A percentile compares a stretch with the other conserved stretches of the same genome.
phyloP scores from a whole-genome alignment of 2,888 invertebrate genomes.

The Acleris emargana region DNA sequence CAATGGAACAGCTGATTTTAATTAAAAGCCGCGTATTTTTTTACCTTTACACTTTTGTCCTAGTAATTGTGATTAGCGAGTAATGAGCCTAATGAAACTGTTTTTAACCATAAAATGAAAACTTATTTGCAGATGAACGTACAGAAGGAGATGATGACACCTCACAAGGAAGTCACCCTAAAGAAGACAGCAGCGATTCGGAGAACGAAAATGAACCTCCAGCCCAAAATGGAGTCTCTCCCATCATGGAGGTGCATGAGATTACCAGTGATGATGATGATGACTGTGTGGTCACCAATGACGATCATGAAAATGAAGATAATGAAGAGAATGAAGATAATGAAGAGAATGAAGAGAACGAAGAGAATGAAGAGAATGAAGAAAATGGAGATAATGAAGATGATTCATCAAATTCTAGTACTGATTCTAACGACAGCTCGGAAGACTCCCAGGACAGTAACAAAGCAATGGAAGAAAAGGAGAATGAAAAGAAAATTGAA shows the following conservation, averaged over 20 bases:
- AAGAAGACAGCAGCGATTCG: slow-evolving; percentile 76
- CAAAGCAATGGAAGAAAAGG: slow-evolving; percentile 79
- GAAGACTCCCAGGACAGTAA: slow-evolving; percentile 77
- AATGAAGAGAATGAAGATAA: too few species aligned
- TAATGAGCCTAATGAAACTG: neutral
- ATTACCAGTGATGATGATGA: slow-evolving; percentile 79
- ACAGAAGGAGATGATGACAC: slow-evolving; percentile 80
- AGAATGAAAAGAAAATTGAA: slow-evolving; percentile 78
- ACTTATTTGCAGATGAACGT: slow-evolving; percentile 67
- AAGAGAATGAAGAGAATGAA: neutral
- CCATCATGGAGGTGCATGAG: slow-evolving; percentile 79
- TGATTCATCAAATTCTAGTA: slow-evolving; percentile 82
- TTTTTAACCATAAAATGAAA: neutral
- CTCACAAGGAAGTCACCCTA: slow-evolving; percentile 77
- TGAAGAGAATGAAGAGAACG: too few species aligned
- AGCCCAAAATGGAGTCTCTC: slow-evolving; percentile 71
- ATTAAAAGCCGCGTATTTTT: slow-evolving; percentile 6
- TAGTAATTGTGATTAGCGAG: neutral
- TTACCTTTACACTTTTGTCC: slow-evolving; percentile 14
- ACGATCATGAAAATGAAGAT: too few species aligned
- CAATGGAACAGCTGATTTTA: slow-evolving; percentile 33
- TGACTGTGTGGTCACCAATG: slow-evolving; percentile 57
- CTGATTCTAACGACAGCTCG: slow-evolving; percentile 84
- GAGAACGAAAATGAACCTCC: slow-evolving; percentile 68
- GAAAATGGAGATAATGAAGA: slow-evolving; percentile 60